A percentile compares a stretch with the other conserved stretches of the same genome.
Evolutionary conservation across 64 coral and sea anemone genomes (phyloP).

Genomic region (Dendrophyllia cribrosa): DNA sequence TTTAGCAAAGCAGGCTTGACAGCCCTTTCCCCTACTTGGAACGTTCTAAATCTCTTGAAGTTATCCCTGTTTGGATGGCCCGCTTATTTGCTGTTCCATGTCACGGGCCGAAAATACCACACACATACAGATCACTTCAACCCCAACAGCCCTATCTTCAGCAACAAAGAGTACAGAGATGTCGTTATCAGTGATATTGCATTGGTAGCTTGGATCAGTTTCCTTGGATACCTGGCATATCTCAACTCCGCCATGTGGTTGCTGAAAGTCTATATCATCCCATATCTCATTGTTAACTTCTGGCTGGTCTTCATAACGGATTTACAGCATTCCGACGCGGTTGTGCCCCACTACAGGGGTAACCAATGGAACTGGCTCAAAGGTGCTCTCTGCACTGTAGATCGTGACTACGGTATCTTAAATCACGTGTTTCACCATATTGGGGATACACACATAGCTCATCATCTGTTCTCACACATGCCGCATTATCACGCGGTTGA

Average conservation of each 20-base stretch:
- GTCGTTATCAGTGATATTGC: constrained; percentile 74
- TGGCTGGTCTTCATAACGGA: constrained; percentile 80
- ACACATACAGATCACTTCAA: constrained; percentile 83
- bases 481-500: constrained; percentile 81
- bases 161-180: constrained; percentile 64
- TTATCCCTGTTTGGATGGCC: constrained; percentile 57
- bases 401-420: constrained; percentile 70
- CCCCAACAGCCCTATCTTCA: constrained; percentile 74
- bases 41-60: constrained; percentile 30
- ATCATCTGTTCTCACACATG: constrained; percentile 69
- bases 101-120: constrained; percentile 56
- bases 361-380: constrained; percentile 77
- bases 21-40: neutral
- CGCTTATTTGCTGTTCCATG: constrained; percentile 42
- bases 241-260: constrained; percentile 57
- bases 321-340: constrained; percentile 70
- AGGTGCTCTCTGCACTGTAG: constrained; percentile 72
- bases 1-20: neutral
- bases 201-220: constrained; percentile 54
- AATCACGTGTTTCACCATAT: constrained; percentile 83
- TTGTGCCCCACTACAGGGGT: constrained; percentile 69
- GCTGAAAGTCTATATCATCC: constrained; percentile 68
- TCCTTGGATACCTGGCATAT: constrained; percentile 52
- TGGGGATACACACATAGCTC: constrained; percentile 72
- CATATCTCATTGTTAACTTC: constrained; percentile 78